phyloP scores from a whole-genome alignment of 2,113 vertebrate species.

The Melanerpes formicivorus region DNA sequence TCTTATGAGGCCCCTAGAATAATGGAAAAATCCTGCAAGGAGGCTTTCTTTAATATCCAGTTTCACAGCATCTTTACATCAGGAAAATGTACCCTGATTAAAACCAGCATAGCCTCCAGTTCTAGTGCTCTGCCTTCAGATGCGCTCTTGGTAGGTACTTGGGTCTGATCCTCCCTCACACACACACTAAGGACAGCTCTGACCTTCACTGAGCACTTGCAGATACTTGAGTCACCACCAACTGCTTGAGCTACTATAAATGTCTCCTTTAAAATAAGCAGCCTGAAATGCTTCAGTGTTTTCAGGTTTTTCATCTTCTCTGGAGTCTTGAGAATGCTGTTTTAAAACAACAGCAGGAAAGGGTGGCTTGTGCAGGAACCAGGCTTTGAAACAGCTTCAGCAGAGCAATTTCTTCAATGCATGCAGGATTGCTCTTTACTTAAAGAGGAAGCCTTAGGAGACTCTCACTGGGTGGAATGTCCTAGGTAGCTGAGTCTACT shows the following conservation, averaged over 20 bases:
- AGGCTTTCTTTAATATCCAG: neutral
- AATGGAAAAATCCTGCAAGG: neutral
- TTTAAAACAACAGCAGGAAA: neutral
- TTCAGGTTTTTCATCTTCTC: neutral
- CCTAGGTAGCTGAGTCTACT: constrained; percentile 2
- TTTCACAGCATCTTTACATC: neutral
- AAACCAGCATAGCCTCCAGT: neutral
- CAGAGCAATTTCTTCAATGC: neutral
- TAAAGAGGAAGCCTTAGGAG: neutral
- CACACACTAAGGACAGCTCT: neutral
- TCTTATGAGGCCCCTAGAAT: neutral
- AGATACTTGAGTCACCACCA: neutral
- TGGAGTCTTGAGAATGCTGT: neutral
- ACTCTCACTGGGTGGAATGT: neutral
- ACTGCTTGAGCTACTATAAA: neutral
- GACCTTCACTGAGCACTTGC: neutral
- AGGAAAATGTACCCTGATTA: neutral
- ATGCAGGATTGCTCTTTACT: neutral
- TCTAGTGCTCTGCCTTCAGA: neutral
- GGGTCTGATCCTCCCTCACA: neutral
- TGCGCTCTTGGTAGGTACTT: neutral
- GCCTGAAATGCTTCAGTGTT: neutral
- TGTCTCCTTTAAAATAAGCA: neutral
- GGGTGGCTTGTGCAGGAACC: neutral
- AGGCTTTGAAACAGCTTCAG: neutral